phyloP scores from a whole-genome alignment of 2,888 invertebrate genomes.

The Zhengitettix transpicula region DNA sequence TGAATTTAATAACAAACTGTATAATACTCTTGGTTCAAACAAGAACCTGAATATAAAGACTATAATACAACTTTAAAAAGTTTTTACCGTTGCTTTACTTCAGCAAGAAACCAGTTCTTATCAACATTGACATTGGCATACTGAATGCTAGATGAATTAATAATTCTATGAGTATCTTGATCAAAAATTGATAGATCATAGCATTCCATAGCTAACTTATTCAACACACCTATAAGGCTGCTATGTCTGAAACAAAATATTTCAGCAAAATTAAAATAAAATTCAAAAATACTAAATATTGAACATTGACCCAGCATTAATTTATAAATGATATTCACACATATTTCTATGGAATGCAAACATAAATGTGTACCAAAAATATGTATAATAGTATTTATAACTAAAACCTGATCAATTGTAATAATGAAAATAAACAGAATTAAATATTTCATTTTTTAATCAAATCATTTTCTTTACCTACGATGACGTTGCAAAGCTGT shows the following conservation, averaged over 20 bases:
- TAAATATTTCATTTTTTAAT: too few species aligned
- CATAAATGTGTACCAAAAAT: background rate
- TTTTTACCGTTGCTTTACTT: constrained; percentile 33
- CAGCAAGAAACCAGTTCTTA: constrained; percentile 44
- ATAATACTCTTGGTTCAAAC: too few species aligned
- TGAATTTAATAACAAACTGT: too few species aligned
- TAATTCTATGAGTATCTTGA: constrained; percentile 37
- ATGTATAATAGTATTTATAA: too few species aligned
- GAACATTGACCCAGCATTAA: too few species aligned
- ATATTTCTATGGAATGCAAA: background rate
- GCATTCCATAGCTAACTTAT: constrained; percentile 41
- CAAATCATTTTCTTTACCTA: background rate
- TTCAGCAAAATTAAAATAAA: too few species aligned
- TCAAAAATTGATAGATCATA: constrained; percentile 47
- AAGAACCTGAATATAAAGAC: too few species aligned
- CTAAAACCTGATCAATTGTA: too few species aligned
- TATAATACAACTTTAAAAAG: background rate
- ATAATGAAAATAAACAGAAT: too few species aligned
- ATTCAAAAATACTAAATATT: background rate
- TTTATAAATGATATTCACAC: background rate
- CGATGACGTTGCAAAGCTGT: constrained; percentile 7
- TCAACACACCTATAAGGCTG: constrained; percentile 39
- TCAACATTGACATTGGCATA: constrained; percentile 38
- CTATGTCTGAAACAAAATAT: constrained; percentile 31
- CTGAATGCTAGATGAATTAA: constrained; percentile 41